These are phyloP conservation scores for Petrocephalus schoutedeni DNA, from an alignment of 2,797 vertebrate genomes.

Conservation along the genomic window DNA sequence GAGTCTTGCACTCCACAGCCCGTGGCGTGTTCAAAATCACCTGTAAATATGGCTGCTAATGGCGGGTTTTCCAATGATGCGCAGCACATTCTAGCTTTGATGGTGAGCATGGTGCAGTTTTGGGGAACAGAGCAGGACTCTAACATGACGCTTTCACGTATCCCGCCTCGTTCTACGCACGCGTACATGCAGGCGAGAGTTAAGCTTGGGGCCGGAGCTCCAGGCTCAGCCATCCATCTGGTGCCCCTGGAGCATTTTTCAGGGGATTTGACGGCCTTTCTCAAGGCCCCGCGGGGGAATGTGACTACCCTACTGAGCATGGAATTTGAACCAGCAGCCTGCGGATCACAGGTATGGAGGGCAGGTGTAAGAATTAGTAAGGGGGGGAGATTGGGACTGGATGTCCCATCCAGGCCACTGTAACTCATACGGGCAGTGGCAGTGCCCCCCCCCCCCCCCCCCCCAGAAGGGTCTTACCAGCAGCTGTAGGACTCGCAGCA, in stretches of 20 bases:
- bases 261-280: background rate
- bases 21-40: background rate
- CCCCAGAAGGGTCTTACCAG: background rate
- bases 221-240: background rate
- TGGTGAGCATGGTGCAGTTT: background rate
- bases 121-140: background rate
- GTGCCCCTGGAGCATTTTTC: background rate
- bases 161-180: background rate
- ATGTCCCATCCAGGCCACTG: background rate
- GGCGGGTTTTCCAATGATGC: background rate
- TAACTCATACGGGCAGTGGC: background rate
- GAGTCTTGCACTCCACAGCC: background rate
- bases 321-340: background rate
- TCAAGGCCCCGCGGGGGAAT: background rate
- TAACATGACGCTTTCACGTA: background rate
- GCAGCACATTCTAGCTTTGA: background rate
- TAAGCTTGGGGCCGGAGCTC: background rate
- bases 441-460: background rate
- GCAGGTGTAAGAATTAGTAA: background rate
- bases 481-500: background rate
- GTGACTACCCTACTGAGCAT: background rate
- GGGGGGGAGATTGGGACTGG: background rate
- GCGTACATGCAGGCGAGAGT: background rate
- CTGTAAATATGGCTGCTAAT: background rate
- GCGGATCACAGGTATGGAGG: background rate